Evolutionary conservation across 2,113 vertebrate species (phyloP).

Genomic region (Gobiocypris rarus): DNA sequence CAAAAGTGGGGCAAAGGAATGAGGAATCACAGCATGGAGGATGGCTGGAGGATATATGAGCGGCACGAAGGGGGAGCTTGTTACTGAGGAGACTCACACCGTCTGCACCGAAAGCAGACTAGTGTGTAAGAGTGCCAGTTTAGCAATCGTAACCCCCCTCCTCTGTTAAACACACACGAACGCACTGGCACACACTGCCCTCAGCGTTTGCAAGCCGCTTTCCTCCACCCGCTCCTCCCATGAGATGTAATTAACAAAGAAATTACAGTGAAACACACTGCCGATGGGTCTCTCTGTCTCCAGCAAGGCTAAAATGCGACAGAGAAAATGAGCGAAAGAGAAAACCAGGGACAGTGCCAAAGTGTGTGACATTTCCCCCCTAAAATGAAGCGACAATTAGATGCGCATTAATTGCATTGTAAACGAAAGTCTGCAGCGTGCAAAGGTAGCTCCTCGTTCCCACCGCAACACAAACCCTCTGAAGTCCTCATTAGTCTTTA

Average conservation of each 20-base stretch:
- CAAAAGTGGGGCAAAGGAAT: slow-evolving; percentile 37
- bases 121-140: slow-evolving; percentile 72
- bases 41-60: slow-evolving; percentile 48
- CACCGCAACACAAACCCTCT: slow-evolving; percentile 36
- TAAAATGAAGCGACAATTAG: slow-evolving; percentile 37
- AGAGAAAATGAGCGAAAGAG: slow-evolving; percentile 37
- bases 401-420: slow-evolving; percentile 28
- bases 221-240: slow-evolving; percentile 67
- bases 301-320: slow-evolving; percentile 63
- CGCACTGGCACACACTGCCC: slow-evolving; percentile 44
- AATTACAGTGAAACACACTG: slow-evolving; percentile 75
- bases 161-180: slow-evolving; percentile 42
- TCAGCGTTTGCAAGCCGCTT: slow-evolving; percentile 47
- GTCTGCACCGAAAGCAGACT: slow-evolving; percentile 66
- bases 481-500: slow-evolving; percentile 49
- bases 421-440: slow-evolving; percentile 27
- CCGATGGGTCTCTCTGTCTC: slow-evolving; percentile 68
- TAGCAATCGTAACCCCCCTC: slow-evolving; percentile 25
- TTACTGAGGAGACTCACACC: slow-evolving; percentile 29
- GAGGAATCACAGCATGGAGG: slow-evolving; percentile 38
- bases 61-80: slow-evolving; percentile 30
- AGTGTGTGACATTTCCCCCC: slow-evolving; percentile 4
- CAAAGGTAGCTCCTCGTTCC: background rate
- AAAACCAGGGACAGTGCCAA: slow-evolving; percentile 28
- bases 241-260: slow-evolving; percentile 82